phyloP scores from a whole-genome alignment of 1,140 invertebrate species.

The Leptopilina clavipes region DNA sequence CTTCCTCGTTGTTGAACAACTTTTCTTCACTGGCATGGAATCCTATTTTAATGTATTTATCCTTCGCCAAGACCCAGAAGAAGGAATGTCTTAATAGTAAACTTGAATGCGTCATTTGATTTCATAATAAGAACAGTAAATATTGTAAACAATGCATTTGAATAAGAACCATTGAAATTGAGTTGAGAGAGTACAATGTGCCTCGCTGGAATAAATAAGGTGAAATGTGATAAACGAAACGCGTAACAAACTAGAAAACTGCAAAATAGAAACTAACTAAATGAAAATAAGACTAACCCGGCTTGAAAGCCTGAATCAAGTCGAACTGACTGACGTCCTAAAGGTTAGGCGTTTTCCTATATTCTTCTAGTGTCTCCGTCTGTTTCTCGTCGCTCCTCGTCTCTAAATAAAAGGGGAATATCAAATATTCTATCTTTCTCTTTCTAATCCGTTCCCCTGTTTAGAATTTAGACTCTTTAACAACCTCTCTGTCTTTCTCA shows the following conservation, averaged over 20 bases:
- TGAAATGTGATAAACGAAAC: background rate
- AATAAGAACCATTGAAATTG: background rate
- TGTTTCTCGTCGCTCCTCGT: slow-evolving; percentile 22
- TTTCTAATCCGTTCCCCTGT: background rate
- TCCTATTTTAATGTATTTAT: background rate
- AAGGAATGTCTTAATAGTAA: background rate
- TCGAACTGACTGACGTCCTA: slow-evolving; percentile 34
- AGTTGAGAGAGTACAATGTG: background rate
- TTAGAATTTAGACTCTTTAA: background rate
- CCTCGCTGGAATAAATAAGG: background rate
- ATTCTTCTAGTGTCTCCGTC: slow-evolving; percentile 14
- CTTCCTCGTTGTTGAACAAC: background rate
- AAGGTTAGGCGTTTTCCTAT: slow-evolving; percentile 35
- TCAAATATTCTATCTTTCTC: background rate
- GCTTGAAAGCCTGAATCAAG: slow-evolving; percentile 18
- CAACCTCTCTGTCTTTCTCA: slow-evolving; percentile 37
- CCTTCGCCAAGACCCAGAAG: background rate
- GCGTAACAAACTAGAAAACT: slow-evolving; percentile 27
- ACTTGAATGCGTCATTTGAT: background rate
- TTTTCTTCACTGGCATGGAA: background rate
- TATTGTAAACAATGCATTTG: slow-evolving; percentile 1
- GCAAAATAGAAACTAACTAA: slow-evolving; percentile 40
- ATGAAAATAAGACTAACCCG: slow-evolving; percentile 35
- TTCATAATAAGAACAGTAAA: slow-evolving; percentile 5
- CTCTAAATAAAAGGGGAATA: slow-evolving; percentile 10